Percentiles rank a stretch among this genome's conserved stretches.
phyloP scores from a whole-genome alignment of 2,888 invertebrate species.

The Carpatolechia fugitivella region DNA sequence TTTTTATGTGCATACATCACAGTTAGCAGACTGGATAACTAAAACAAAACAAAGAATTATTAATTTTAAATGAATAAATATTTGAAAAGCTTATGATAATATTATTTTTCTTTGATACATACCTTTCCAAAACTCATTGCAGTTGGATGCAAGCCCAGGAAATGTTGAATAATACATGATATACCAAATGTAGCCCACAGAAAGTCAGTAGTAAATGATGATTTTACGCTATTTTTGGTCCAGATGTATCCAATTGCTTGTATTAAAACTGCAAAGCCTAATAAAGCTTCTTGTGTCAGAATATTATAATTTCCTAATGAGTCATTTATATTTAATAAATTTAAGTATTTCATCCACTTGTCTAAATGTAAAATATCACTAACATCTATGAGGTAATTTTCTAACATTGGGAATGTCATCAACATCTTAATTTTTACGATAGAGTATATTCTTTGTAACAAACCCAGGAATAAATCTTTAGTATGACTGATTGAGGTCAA shows the following conservation, averaged over 20 bases:
- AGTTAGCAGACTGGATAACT: slow-evolving; percentile 54
- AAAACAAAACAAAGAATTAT: slow-evolving; percentile 37
- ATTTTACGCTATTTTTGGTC: slow-evolving; percentile 56
- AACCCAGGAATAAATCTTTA: slow-evolving; percentile 48
- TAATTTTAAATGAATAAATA: not conserved
- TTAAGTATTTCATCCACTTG: slow-evolving; percentile 44
- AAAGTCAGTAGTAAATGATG: slow-evolving; percentile 58
- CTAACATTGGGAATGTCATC: slow-evolving; percentile 65
- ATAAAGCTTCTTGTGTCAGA: slow-evolving; percentile 54
- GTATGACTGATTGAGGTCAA: slow-evolving; percentile 53
- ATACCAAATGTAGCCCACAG: slow-evolving; percentile 62
- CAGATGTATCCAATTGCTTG: slow-evolving; percentile 64
- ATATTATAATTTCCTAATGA: slow-evolving; percentile 31
- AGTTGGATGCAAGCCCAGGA: slow-evolving; percentile 42
- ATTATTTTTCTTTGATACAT: slow-evolving; percentile 26
- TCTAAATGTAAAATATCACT: slow-evolving; percentile 41
- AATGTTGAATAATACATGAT: slow-evolving; percentile 44
- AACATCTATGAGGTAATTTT: slow-evolving; percentile 50
- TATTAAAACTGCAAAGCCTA: slow-evolving; percentile 60
- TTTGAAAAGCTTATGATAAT: too few species aligned
- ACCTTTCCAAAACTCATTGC: slow-evolving; percentile 60
- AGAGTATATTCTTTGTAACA: slow-evolving; percentile 57
- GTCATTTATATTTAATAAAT: slow-evolving; percentile 34
- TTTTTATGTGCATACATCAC: slow-evolving; percentile 54
- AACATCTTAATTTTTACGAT: slow-evolving; percentile 64